phyloP scores from a whole-genome alignment of 2,888 invertebrate genomes.

The Cinara cedri region DNA sequence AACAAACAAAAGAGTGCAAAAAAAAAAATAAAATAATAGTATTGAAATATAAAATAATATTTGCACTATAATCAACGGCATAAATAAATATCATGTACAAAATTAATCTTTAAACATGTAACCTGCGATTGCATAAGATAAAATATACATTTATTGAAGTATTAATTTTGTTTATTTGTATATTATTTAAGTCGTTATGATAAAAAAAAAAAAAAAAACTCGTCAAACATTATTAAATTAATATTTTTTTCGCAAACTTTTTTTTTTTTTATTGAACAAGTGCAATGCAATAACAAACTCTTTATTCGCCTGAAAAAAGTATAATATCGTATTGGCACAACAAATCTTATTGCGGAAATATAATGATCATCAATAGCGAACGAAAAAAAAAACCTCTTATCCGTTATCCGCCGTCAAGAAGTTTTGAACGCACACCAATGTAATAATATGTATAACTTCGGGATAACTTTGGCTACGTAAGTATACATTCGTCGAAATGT shows the following conservation, averaged over 20 bases:
- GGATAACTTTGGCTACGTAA: no score
- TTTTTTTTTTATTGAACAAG: neutral
- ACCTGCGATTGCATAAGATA: no score
- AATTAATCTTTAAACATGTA: no score
- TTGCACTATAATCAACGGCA: no score
- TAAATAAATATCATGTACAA: no score
- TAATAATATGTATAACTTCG: neutral
- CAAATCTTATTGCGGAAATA: constrained; percentile 10
- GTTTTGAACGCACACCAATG: constrained; percentile 33
- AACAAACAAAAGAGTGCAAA: neutral
- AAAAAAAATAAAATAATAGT: no score
- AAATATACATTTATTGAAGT: no score
- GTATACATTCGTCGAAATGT: no score
- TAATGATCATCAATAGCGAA: neutral
- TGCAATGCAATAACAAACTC: neutral
- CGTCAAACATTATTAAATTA: neutral
- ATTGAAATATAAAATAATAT: no score
- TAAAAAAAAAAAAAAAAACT: no score
- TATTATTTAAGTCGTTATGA: no score
- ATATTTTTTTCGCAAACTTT: neutral
- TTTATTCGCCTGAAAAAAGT: neutral
- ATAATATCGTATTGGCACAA: neutral
- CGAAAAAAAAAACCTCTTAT: constrained; percentile 2
- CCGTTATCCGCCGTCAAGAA: constrained; percentile 28
- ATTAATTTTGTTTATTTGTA: no score